These are phyloP conservation scores for Gonioctena quinquepunctata DNA, from an alignment of 1,140 invertebrate species.

Conservation along the genomic window DNA sequence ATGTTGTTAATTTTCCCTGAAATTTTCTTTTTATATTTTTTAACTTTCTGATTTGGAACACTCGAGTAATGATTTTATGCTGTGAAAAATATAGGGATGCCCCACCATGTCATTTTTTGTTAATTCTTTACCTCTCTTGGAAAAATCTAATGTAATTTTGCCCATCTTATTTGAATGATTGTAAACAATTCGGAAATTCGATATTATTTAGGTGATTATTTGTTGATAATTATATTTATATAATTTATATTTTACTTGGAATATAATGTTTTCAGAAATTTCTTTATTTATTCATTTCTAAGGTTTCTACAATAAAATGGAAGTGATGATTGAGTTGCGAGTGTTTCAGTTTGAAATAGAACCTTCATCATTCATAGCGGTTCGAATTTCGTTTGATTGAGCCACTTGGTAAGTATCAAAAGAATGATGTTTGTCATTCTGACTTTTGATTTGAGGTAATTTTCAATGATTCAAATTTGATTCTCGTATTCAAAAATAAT, in stretches of 20 bases:
- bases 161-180: neutral
- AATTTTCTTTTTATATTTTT: slow-evolving; percentile 6
- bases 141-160: neutral
- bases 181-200: neutral
- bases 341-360: too few species aligned
- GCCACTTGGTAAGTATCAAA: too few species aligned
- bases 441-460: too few species aligned
- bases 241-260: slow-evolving; percentile 1
- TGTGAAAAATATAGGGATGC: neutral
- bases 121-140: neutral
- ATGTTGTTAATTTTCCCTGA: slow-evolving; percentile 4
- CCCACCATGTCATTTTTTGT: neutral
- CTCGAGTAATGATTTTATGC: neutral
- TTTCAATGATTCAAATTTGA: too few species aligned
- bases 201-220: neutral
- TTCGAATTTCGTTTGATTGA: too few species aligned
- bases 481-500: too few species aligned
- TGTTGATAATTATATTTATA: slow-evolving; percentile 6
- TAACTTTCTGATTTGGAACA: slow-evolving; percentile 6
- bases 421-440: too few species aligned
- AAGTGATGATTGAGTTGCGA: too few species aligned
- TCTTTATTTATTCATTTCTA: neutral
- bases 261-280: slow-evolving; percentile 9
- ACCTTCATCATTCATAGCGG: too few species aligned
- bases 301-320: neutral